A percentile compares a stretch with the other conserved stretches of the same genome.
Conservation (phyloP, 2,113 vertebrate genomes). For the Toxotes jaculatrix region DNA sequence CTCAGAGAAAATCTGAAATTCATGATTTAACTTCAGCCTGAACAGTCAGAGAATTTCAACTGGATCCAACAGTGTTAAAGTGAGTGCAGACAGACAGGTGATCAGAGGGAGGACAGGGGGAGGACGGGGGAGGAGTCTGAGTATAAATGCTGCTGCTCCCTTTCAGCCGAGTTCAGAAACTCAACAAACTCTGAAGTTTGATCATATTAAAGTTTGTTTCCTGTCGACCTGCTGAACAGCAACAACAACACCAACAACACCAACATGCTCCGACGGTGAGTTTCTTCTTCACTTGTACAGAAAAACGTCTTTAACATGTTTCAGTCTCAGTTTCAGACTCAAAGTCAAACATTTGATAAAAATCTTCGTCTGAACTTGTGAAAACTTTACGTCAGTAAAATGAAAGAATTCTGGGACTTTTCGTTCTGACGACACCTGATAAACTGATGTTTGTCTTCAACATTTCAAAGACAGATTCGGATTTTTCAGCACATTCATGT, state of each 20-base stretch:
- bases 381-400: too few relatives aligned
- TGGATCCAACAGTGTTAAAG: neutral
- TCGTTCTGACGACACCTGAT: neutral
- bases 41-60: neutral
- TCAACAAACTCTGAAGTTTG: slow-evolving; percentile 14
- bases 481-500: too few relatives aligned
- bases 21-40: neutral
- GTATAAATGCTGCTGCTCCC: slow-evolving; percentile 53
- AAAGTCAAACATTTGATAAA: too few relatives aligned
- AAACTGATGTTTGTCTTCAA: neutral
- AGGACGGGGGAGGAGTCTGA: neutral
- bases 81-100: neutral
- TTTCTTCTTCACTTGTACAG: neutral
- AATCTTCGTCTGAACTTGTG: too few relatives aligned
- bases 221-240: slow-evolving; percentile 19
- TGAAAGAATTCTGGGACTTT: neutral
- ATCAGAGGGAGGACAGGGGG: neutral
- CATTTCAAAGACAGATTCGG: too few relatives aligned
- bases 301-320: too few relatives aligned
- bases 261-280: slow-evolving; percentile 66
- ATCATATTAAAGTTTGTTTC: neutral
- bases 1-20: too few relatives aligned
- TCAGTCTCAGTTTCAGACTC: too few relatives aligned
- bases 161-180: slow-evolving; percentile 37
- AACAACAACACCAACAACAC: slow-evolving; percentile 21